phyloP scores from a whole-genome alignment of 2,113 vertebrate genomes.

The Tinamus guttatus region DNA sequence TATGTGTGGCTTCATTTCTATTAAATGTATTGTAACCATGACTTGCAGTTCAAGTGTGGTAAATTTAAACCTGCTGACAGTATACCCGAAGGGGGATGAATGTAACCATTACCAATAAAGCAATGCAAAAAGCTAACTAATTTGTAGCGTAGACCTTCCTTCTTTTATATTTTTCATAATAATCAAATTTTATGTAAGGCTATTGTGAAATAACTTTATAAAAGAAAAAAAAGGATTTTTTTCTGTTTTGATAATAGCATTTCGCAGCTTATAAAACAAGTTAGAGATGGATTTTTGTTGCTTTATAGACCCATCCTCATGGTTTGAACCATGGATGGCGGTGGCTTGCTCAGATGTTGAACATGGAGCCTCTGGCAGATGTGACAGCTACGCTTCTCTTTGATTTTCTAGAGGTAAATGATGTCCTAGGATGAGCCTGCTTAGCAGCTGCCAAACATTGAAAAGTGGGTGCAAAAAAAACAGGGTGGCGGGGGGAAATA shows the following conservation, averaged over 20 bases:
- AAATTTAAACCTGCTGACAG: neutral
- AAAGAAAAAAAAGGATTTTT: neutral
- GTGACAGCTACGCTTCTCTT: conserved; percentile 92
- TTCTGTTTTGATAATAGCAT: neutral
- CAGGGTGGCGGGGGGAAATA: neutral
- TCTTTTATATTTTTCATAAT: neutral
- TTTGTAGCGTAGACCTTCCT: neutral
- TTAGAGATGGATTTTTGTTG: neutral
- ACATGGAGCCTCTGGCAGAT: conserved; percentile 93
- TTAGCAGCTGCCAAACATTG: neutral
- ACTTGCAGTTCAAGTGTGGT: neutral
- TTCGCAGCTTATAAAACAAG: neutral
- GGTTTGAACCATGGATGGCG: conserved; percentile 92
- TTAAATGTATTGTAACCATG: neutral
- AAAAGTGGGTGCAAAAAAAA: neutral
- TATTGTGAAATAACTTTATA: neutral
- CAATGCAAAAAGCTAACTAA: neutral
- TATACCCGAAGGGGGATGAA: neutral
- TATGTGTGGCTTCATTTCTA: neutral
- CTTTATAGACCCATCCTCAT: conserved; percentile 83
- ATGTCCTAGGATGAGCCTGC: neutral
- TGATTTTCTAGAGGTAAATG: conserved; percentile 91
- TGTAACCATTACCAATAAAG: neutral
- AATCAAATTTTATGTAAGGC: neutral
- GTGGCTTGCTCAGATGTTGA: conserved; percentile 93